Percentiles rank a stretch among this genome's conserved stretches.
Evolutionary conservation across 2,888 invertebrate species (phyloP).

Genomic region (Leptogaster cylindrica): DNA sequence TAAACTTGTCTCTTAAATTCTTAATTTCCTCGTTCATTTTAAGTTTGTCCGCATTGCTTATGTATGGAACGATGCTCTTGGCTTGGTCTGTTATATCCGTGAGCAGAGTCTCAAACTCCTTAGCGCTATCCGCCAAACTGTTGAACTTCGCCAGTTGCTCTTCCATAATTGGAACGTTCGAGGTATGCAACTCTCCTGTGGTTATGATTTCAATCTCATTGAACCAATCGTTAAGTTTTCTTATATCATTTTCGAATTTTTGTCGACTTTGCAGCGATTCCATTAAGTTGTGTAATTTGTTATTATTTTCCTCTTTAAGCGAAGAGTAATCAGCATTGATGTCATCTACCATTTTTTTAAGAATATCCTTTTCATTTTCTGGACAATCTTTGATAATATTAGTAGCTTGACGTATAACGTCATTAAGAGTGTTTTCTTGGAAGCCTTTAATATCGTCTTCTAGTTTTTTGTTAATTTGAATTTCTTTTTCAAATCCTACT

Average conservation of each 20-base stretch:
- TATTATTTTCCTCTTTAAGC: slow-evolving; percentile 74
- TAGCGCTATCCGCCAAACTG: slow-evolving; percentile 76
- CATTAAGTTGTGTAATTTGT: slow-evolving; percentile 73
- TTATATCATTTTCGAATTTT: slow-evolving; percentile 81
- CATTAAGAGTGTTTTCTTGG: slow-evolving; percentile 74
- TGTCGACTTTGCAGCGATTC: slow-evolving; percentile 79
- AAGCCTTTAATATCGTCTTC: slow-evolving; percentile 80
- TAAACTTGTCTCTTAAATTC: slow-evolving; percentile 78
- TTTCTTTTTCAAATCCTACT: slow-evolving; percentile 81
- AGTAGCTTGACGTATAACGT: slow-evolving; percentile 77
- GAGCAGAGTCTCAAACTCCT: slow-evolving; percentile 73
- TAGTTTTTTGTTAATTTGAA: slow-evolving; percentile 75
- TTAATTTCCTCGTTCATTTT: slow-evolving; percentile 82
- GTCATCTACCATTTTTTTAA: slow-evolving; percentile 72
- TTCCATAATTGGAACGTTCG: slow-evolving; percentile 81
- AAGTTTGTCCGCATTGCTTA: slow-evolving; percentile 85
- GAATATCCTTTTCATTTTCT: slow-evolving; percentile 70
- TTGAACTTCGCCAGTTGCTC: slow-evolving; percentile 89
- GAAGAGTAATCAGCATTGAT: slow-evolving; percentile 75
- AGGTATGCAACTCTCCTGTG: slow-evolving; percentile 78
- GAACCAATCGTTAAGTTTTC: slow-evolving; percentile 85
- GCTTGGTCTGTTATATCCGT: slow-evolving; percentile 80
- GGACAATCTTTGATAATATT: slow-evolving; percentile 82
- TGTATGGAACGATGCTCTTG: slow-evolving; percentile 77
- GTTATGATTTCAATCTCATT: slow-evolving; percentile 89